Evolutionary conservation across 2,888 invertebrate genomes (phyloP), one percentile per base, ranked within the genome.

Genomic region (Noctua fimbriata): DNA sequence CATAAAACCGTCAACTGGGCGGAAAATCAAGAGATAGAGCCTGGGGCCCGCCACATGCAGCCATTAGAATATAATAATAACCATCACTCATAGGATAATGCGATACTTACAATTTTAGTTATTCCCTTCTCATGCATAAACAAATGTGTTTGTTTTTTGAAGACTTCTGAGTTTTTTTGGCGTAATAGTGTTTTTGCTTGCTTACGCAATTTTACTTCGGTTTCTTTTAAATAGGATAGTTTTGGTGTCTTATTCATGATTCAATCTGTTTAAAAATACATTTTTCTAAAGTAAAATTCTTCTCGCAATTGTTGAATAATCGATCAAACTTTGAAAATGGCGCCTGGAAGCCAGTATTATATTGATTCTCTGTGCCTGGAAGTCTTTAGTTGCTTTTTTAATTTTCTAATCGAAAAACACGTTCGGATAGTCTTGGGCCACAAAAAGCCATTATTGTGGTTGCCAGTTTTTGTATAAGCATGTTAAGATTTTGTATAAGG

Each of bases 51-150:
- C 58, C 28, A 21, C 10, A 21, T 65, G 32, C 63, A 18, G 32
- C 63, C 63, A 10, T 21, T 63, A 32, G 32, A 63, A 63, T 65
- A 10, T 21, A 2, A 32, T 21, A 2, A 32, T 32, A 28, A 9
- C 60, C 21, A 65, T 21, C 21, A 32, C 21, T 63, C n/a, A 70
- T 28, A 69, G 63, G 0, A 41, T n/a, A 21, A 24, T 47, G 49
- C 14, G 12, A 65, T 49, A 95, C 97, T 96, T 94, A 98, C 98
- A 84, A 98, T 97, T 89, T 95, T 95, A 65, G 94, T 94, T 12
- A 98, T 94, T 83, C 93, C 95, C 93, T 97, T 97, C 82, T 97
- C 97, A 87, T 98, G 97, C 95, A 97, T 95, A 91, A 97, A 97
- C 73, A 98, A 90, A 93, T 97, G 97, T 6, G 97, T 96, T 16